A percentile compares a stretch with the other conserved stretches of the same genome.
phyloP scores from a whole-genome alignment of 1,140 invertebrate species.

The Ditylenchus dipsaci region DNA sequence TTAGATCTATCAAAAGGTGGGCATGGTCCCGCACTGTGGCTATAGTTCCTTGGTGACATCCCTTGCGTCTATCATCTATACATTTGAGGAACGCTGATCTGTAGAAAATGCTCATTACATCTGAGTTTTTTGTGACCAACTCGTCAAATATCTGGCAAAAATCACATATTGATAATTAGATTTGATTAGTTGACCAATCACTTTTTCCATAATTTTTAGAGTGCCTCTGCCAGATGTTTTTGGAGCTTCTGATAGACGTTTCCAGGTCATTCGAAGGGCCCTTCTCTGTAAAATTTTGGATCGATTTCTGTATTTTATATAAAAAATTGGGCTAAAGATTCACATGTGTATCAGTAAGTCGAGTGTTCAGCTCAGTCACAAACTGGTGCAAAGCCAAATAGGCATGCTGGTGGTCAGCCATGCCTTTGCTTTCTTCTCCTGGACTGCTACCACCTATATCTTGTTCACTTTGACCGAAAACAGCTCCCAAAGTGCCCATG shows the following conservation, averaged over 20 bases:
- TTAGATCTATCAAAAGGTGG: too few species aligned
- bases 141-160: slow-evolving; percentile 43
- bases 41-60: too few species aligned
- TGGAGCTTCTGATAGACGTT: slow-evolving; percentile 49
- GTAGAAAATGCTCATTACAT: slow-evolving; percentile 48
- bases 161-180: slow-evolving; percentile 13
- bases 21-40: too few species aligned
- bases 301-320: neutral
- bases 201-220: slow-evolving; percentile 56
- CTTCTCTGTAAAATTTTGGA: slow-evolving; percentile 42
- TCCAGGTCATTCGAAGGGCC: slow-evolving; percentile 53
- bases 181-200: slow-evolving; percentile 26
- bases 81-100: too few species aligned
- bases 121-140: slow-evolving; percentile 37
- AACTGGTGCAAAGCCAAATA: slow-evolving; percentile 41
- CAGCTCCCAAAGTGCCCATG: neutral
- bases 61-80: too few species aligned
- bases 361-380: slow-evolving; percentile 37
- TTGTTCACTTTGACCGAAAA: neutral
- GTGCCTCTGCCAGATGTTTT: slow-evolving; percentile 56
- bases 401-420: slow-evolving; percentile 24
- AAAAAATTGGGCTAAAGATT: neutral
- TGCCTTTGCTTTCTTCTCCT: slow-evolving; percentile 4
- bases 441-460: neutral
- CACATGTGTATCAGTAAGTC: slow-evolving; percentile 27